Evolutionary conservation across 2,888 invertebrate genomes (phyloP), one percentile per base, ranked within the genome.

Genomic region (Chrysina gloriosa): DNA sequence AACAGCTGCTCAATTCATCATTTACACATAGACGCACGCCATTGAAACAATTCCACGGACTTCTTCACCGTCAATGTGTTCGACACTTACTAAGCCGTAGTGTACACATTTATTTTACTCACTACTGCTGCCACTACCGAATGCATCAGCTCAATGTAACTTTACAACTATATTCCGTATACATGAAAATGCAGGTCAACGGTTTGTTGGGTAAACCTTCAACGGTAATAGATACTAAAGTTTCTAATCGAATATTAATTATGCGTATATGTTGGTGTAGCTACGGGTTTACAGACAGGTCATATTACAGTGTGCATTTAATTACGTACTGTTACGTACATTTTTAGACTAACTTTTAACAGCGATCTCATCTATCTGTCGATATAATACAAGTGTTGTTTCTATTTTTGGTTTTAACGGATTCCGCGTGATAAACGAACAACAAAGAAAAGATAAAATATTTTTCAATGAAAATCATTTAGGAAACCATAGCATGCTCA

Each of bases 141-240:
- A 36, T 66, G 66, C 66, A 66, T 48, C 45, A n/a, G 19, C 16
- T 63, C 39, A 50, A 48, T 64, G 64, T 50, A 64, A 64, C 25
- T 64, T 14, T 54, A 34, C 54, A 23, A 31, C 29, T n/a, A 64
- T 39, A 52, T 64, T 64, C 64, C 52, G 47, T 58, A 25, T 66
- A 66, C 61, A 58, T 66, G 66, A 58, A 66, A 66, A 66, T 66
- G 48, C 66, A 66, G 66, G 66, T 66, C 66, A 66, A 58, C 58
- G 66, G 58, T 58, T 58, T 42, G 39, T 39, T 42, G 25, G 14
- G 42, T 34, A 58, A 58, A 58, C 58, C 58, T 58, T 58, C 58
- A 58, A 27, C 58, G 39, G 39, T 58, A 39, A 39, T n/a, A n/a
- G n/a, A n/a, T 58, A 11, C 9, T 58, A 25, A 25, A 58, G 42